Conservation (phyloP, 2,888 invertebrate genomes). For the Agrochola lota region DNA sequence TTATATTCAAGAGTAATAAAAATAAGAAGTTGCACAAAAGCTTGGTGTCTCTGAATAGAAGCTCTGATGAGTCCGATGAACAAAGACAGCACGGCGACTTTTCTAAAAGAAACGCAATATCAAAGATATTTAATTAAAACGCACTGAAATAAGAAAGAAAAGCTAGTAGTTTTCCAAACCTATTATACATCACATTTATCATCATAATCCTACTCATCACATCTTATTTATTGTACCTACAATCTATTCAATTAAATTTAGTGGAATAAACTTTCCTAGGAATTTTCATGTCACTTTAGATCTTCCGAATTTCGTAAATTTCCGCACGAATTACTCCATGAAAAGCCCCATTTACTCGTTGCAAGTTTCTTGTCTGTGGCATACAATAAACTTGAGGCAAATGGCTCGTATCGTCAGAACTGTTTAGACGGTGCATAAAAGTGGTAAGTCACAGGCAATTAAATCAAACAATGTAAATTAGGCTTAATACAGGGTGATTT, state of each 20-base stretch:
- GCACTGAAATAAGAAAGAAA: background rate
- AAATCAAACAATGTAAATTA: background rate
- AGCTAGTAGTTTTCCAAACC: background rate
- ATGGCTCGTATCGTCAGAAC: background rate
- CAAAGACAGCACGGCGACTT: conserved; percentile 14
- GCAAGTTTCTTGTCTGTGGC: background rate
- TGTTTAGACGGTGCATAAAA: background rate
- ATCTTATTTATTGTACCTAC: background rate
- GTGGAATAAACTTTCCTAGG: background rate
- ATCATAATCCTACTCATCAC: background rate
- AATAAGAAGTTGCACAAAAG: background rate
- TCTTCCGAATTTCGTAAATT: background rate
- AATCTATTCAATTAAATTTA: background rate
- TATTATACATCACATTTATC: no score
- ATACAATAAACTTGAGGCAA: background rate
- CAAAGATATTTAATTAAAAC: background rate
- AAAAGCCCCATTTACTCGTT: background rate
- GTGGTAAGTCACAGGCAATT: background rate
- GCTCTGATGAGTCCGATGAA: background rate
- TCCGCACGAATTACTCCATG: background rate
- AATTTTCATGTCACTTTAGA: conserved; percentile 3
- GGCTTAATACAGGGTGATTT: background rate
- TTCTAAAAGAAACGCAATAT: background rate
- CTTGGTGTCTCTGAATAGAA: conserved; percentile 7
- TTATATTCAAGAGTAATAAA: conserved; percentile 6